Evolutionary conservation across 2,797 vertebrate genomes (phyloP).

Genomic region (Ctenopoma kingsleyae): DNA sequence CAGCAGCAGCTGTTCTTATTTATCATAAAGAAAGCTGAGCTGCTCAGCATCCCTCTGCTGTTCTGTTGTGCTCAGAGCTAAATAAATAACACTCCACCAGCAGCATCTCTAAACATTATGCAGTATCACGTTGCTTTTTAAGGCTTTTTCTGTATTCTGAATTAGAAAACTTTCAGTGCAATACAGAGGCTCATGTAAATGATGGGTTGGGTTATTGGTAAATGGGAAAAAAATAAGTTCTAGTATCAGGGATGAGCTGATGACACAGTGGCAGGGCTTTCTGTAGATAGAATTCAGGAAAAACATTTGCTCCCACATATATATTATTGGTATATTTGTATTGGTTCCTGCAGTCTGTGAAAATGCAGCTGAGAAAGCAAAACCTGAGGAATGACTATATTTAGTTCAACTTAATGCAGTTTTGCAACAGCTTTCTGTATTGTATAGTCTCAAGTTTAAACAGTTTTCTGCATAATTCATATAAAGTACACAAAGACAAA

Average conservation of each 20-base stretch:
- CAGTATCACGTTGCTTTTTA: slow-evolving; percentile 14
- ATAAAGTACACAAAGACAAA: not conserved
- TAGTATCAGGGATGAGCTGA: not conserved
- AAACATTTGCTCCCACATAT: not conserved
- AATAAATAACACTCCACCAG: slow-evolving; percentile 33
- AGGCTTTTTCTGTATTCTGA: slow-evolving; percentile 23
- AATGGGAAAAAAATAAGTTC: not conserved
- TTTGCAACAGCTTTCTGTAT: not conserved
- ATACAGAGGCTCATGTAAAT: not conserved
- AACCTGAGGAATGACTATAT: not conserved
- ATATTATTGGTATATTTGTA: not conserved
- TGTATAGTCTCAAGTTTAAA: not conserved
- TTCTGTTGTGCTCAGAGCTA: not conserved
- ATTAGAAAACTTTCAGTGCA: slow-evolving; percentile 15
- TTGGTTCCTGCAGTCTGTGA: not conserved
- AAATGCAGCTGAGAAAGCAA: not conserved
- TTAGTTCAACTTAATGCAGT: not conserved
- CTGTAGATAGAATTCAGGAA: not conserved
- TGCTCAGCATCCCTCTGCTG: slow-evolving; percentile 21
- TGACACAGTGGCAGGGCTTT: not conserved
- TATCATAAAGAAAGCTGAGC: slow-evolving; percentile 26
- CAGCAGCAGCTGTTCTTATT: slow-evolving; percentile 32
- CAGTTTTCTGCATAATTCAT: not conserved
- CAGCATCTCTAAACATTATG: slow-evolving; percentile 36
- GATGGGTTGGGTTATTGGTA: not conserved